Evolutionary conservation across 2,888 invertebrate species (phyloP), one percentile per base, ranked within the genome.

Genomic region (Flexamia atlantica): DNA sequence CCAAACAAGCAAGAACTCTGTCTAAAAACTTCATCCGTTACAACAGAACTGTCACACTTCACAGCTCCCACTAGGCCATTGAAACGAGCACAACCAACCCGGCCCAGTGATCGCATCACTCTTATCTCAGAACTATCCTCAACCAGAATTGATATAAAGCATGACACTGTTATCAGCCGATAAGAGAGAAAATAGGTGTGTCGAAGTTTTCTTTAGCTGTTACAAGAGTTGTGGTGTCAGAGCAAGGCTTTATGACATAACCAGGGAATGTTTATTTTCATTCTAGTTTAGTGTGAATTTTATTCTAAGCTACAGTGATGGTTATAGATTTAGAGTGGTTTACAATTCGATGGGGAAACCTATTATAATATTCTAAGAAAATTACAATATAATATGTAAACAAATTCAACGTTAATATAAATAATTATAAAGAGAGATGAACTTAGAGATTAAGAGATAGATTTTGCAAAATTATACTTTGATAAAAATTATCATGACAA

Each of bases 11-110:
- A 1, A 76, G 25, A 1, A 76, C 4, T 17, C 76, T 23, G 17
- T 76, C 50, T 5, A 76, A 25, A 10, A 76, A 1, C 53, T 76
- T 76, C 76, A 76, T 76, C 76, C 76, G 72, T 10, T 23, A 72
- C 40, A 72, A 23, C n/a, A 68, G 14, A 17, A 68, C 23, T 20
- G 57, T 57, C 20, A 57, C 1, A 57, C 57, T 23, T 5, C 10
- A 57, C 20, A 57, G 23, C 17, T 57, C 57, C 23, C 3, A 2
- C 23, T 23, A 57, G 57, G 17, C 23, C 3, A 23, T 7, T 23
- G 23, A 23, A 57, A 23, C 57, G 2, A 0, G 57, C 7, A 23
- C 57, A 23, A 23, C 57, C 12, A 20, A 7, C 20, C 57, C 57
- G 23, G 57, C 23, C 23, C 1, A 12, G 57, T 57, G 57, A 23